Conservation (phyloP, 1,140 invertebrate species). For the Drosophila arawakana region DNA sequence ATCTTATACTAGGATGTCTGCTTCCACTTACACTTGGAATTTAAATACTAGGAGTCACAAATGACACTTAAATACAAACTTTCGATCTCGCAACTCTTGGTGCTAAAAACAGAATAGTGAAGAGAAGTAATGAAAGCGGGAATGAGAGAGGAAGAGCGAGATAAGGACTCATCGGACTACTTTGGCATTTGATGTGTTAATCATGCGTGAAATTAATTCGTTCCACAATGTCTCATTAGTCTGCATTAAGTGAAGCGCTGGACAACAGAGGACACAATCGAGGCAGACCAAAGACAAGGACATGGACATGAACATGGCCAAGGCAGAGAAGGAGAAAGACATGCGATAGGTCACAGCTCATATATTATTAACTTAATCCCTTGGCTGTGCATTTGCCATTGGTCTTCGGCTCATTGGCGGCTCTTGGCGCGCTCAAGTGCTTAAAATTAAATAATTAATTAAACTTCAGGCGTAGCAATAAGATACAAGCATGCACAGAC, state of each 20-base stretch:
- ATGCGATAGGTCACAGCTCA: conserved; percentile 62
- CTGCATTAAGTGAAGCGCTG: conserved; percentile 73
- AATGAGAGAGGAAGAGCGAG: background rate
- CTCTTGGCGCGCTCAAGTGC: conserved; percentile 77
- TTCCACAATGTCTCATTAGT: conserved; percentile 84
- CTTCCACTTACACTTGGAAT: background rate
- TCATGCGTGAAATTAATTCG: conserved; percentile 84
- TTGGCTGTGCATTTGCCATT: conserved; percentile 60
- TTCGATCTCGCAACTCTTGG: too few relatives aligned
- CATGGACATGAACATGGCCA: conserved; percentile 29
- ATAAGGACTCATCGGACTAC: conserved; percentile 13
- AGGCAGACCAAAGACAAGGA: conserved; percentile 6
- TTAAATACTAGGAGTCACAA: too few relatives aligned
- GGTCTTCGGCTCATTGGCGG: conserved; percentile 57
- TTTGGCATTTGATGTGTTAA: conserved; percentile 81
- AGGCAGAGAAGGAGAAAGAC: background rate
- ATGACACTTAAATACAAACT: background rate
- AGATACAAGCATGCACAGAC: conserved; percentile 20
- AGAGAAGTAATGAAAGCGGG: background rate
- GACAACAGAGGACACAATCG: conserved; percentile 27
- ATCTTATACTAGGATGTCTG: background rate
- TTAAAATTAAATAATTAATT: conserved; percentile 84
- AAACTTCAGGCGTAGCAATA: conserved; percentile 62
- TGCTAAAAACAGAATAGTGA: too few relatives aligned
- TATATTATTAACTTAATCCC: conserved; percentile 83